Conservation (phyloP, 2,888 invertebrate genomes). For the Agrenia bidenticulata region DNA sequence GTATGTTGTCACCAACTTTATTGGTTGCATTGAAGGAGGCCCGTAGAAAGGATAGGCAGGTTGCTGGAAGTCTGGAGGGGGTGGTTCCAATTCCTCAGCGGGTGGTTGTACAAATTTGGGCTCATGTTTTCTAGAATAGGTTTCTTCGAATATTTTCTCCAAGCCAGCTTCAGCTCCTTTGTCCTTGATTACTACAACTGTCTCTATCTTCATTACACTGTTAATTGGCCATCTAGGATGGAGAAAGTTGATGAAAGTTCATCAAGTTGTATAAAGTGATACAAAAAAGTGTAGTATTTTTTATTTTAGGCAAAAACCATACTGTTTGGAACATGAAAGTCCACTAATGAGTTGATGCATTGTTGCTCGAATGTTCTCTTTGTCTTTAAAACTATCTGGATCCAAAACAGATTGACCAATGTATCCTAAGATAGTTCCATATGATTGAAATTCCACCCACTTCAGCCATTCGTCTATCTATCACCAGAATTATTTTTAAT, state of each 20-base stretch:
- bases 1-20: constrained; percentile 43
- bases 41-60: constrained; percentile 11
- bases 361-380: constrained; percentile 34
- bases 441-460: constrained; percentile 48
- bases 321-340: constrained; percentile 46
- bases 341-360: constrained; percentile 47
- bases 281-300: constrained; percentile 11
- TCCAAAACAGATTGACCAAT: constrained; percentile 47
- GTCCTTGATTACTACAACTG: constrained; percentile 40
- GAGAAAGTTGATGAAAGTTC: background rate
- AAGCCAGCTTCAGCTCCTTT: constrained; percentile 48
- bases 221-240: constrained; percentile 41
- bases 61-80: constrained; percentile 15
- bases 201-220: constrained; percentile 43
- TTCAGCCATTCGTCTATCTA: constrained; percentile 49
- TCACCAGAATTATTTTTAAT: too few relatives aligned
- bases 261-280: background rate
- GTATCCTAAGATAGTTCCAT: constrained; percentile 46
- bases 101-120: constrained; percentile 47
- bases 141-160: constrained; percentile 39
- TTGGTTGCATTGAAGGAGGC: constrained; percentile 22
- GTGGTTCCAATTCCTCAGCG: constrained; percentile 21
- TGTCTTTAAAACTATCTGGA: constrained; percentile 30
- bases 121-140: constrained; percentile 37
- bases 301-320: constrained; percentile 9